These are phyloP conservation scores for Anthoscopus minutus DNA, from an alignment of 2,113 vertebrate genomes.

Conservation along the genomic window DNA sequence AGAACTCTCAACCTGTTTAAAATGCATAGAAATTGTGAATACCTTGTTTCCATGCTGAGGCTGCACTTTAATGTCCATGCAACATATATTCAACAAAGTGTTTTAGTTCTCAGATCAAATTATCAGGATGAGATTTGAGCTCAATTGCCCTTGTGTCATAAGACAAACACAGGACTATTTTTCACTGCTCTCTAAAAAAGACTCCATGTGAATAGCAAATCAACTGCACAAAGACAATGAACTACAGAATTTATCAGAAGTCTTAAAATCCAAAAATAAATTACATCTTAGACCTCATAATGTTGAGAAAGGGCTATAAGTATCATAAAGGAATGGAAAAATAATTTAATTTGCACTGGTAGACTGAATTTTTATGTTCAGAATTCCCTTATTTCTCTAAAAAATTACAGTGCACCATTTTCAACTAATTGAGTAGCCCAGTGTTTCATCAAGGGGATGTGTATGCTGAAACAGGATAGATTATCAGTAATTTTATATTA, in stretches of 20 bases:
- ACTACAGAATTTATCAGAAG: not conserved
- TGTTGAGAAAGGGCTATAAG: not conserved
- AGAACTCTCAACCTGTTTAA: conserved; percentile 5
- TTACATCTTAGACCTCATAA: not conserved
- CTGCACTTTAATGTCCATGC: not conserved
- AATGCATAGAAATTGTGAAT: conserved; percentile 26
- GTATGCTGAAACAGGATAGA: not conserved
- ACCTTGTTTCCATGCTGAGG: not conserved
- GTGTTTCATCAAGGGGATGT: not conserved
- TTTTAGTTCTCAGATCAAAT: conserved; percentile 11
- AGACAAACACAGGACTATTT: conserved; percentile 13
- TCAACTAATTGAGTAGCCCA: not conserved
- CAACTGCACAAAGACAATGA: not conserved
- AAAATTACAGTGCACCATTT: not conserved
- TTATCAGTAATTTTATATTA: not conserved
- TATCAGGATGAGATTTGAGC: conserved; percentile 24
- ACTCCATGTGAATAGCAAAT: not conserved
- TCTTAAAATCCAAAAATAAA: not conserved
- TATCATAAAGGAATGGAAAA: not conserved
- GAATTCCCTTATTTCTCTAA: not conserved
- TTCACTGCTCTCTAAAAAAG: not conserved
- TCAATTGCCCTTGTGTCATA: conserved; percentile 13
- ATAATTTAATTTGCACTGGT: not conserved
- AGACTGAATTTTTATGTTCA: not conserved
- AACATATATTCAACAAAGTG: not conserved